Evolutionary conservation across 2,113 vertebrate genomes (phyloP).

Genomic region (Phrynosoma platyrhinos): DNA sequence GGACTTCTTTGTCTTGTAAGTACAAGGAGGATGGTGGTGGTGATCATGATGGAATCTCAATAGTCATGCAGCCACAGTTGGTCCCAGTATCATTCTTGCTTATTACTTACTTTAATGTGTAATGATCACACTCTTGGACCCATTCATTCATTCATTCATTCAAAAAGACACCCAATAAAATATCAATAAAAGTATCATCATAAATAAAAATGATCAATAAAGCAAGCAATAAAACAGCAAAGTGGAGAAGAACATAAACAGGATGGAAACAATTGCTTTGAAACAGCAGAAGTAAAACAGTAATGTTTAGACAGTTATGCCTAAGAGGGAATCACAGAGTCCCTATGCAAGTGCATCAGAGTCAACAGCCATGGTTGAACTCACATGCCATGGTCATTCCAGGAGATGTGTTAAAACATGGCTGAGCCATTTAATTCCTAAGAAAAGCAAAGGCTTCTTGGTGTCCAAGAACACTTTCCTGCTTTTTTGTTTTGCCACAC

Average conservation of each 20-base stretch:
- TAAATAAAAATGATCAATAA: conserved; percentile 11
- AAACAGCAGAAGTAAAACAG: neutral
- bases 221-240: conserved; percentile 2
- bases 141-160: neutral
- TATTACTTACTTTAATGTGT: conserved; percentile 4
- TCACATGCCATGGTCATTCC: neutral
- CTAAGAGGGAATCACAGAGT: neutral
- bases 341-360: neutral
- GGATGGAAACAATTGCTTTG: neutral
- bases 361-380: neutral
- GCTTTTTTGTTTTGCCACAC: neutral
- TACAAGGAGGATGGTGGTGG: neutral
- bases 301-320: neutral
- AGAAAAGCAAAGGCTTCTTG: neutral
- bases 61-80: neutral
- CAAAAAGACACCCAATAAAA: conserved; percentile 1
- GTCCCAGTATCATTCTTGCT: neutral
- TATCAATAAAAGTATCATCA: conserved; percentile 25
- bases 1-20: neutral
- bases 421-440: neutral
- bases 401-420: neutral
- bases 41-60: neutral
- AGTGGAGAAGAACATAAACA: neutral
- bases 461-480: too few species aligned
- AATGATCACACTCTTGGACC: neutral